Conservation (phyloP, 2,888 invertebrate species). For the Lagria hirta region DNA sequence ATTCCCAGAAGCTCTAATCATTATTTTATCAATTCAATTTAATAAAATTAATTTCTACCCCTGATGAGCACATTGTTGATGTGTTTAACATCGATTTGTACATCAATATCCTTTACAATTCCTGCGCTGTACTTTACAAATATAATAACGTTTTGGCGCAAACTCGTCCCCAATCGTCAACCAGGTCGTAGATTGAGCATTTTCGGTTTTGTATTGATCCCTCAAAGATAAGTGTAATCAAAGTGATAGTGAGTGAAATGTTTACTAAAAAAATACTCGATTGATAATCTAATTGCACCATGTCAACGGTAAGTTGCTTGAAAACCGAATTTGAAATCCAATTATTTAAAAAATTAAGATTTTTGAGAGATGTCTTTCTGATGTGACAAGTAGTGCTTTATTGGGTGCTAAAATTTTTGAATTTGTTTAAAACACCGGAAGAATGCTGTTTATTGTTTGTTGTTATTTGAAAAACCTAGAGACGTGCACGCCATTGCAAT, state of each 20-base stretch:
- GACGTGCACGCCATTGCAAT: background rate
- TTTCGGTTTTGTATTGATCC: constrained; percentile 23
- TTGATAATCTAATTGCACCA: constrained; percentile 1
- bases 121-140: constrained; percentile 15
- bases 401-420: background rate
- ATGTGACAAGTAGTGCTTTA: background rate
- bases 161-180: constrained; percentile 17
- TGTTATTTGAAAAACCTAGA: background rate
- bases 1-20: background rate
- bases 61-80: constrained; percentile 13
- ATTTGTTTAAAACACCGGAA: too few species aligned
- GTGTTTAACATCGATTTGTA: constrained; percentile 16
- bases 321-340: background rate
- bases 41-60: too few species aligned
- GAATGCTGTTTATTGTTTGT: background rate
- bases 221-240: constrained; percentile 18
- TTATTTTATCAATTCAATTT: background rate
- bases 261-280: too few species aligned
- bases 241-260: constrained; percentile 16
- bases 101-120: constrained; percentile 16
- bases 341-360: background rate
- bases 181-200: constrained; percentile 14
- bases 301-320: constrained; percentile 16
- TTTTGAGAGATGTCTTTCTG: background rate
- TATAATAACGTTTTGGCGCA: constrained; percentile 14